These are phyloP conservation scores for Coilia nasus DNA, from an alignment of 2,797 vertebrate species.

Conservation along the genomic window DNA sequence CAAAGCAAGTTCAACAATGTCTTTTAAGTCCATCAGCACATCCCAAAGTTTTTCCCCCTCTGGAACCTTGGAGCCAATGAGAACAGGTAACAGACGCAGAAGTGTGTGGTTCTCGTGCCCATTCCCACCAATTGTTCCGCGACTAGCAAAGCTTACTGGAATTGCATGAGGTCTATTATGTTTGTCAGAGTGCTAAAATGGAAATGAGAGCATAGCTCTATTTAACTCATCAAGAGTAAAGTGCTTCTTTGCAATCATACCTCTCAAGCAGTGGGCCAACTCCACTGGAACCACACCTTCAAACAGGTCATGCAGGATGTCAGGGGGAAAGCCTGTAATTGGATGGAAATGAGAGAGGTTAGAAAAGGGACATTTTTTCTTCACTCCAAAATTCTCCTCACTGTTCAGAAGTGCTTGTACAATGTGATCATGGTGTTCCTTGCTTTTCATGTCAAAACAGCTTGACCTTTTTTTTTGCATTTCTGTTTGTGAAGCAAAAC, in stretches of 20 bases:
- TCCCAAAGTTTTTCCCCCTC: constrained; percentile 14
- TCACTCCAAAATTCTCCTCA: constrained; percentile 32
- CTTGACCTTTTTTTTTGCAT: constrained; percentile 28
- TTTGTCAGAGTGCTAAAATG: constrained; percentile 32
- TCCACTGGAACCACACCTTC: constrained; percentile 48
- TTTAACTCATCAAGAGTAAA: constrained; percentile 30
- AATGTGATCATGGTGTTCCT: constrained; percentile 18
- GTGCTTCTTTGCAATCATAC: constrained; percentile 30
- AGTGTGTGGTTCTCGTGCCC: constrained; percentile 12
- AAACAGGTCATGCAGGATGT: constrained; percentile 46
- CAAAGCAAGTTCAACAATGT: constrained; percentile 1
- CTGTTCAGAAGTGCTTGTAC: constrained; percentile 8
- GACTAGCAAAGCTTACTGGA: neutral
- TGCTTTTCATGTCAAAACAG: constrained; percentile 5
- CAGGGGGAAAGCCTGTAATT: constrained; percentile 36
- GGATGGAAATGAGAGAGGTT: constrained; percentile 50
- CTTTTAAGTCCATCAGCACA: constrained; percentile 7
- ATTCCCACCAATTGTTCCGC: constrained; percentile 21
- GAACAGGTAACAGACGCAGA: constrained; percentile 7
- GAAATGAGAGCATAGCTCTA: constrained; percentile 22
- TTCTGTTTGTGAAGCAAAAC: constrained; percentile 27
- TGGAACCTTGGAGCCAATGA: constrained; percentile 1
- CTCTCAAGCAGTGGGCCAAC: constrained; percentile 42
- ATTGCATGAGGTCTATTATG: constrained; percentile 8
- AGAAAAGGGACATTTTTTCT: constrained; percentile 37